A percentile compares a stretch with the other conserved stretches of the same genome.
These are phyloP conservation scores for Octodonta nipae DNA, from an alignment of 2,888 invertebrate species.

Conservation along the genomic window DNA sequence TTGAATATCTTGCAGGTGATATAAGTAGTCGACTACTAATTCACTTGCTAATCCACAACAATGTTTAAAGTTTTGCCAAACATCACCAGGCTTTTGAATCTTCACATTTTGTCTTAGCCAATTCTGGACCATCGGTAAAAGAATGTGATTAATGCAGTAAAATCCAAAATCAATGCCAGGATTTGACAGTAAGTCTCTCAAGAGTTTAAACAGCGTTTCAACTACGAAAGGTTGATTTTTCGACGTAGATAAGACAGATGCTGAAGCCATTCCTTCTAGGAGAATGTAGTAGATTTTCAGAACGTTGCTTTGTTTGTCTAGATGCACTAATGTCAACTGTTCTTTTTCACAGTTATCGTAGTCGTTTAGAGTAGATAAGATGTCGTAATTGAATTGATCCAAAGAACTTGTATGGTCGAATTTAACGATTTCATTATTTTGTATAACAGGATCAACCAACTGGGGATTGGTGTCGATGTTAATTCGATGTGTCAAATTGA, in stretches of 20 bases:
- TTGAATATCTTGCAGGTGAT: slow-evolving; percentile 47
- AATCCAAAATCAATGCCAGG: slow-evolving; percentile 83
- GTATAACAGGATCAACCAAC: slow-evolving; percentile 74
- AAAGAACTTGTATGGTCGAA: slow-evolving; percentile 49
- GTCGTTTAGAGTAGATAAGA: slow-evolving; percentile 41
- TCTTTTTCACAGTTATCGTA: slow-evolving; percentile 35
- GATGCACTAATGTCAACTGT: slow-evolving; percentile 45
- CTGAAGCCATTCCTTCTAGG: slow-evolving; percentile 72
- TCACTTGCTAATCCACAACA: slow-evolving; percentile 88
- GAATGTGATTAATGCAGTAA: slow-evolving; percentile 80
- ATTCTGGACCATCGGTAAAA: slow-evolving; percentile 84
- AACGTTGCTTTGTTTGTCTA: slow-evolving; percentile 71
- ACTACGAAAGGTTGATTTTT: slow-evolving; percentile 70
- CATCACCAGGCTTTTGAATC: slow-evolving; percentile 59
- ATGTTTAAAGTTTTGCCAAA: slow-evolving; percentile 85
- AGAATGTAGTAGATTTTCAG: slow-evolving; percentile 83
- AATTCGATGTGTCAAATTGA: slow-evolving; percentile 76
- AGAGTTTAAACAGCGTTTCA: slow-evolving; percentile 73
- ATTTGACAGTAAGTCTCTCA: slow-evolving; percentile 60
- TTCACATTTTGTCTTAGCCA: slow-evolving; percentile 62
- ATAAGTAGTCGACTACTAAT: slow-evolving; percentile 73
- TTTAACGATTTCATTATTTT: slow-evolving; percentile 42
- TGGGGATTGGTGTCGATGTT: slow-evolving; percentile 65
- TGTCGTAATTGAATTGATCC: slow-evolving; percentile 50
- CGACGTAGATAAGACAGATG: slow-evolving; percentile 65